Conservation (phyloP, 2,797 vertebrate genomes). For the Ambastaia sidthimunki region DNA sequence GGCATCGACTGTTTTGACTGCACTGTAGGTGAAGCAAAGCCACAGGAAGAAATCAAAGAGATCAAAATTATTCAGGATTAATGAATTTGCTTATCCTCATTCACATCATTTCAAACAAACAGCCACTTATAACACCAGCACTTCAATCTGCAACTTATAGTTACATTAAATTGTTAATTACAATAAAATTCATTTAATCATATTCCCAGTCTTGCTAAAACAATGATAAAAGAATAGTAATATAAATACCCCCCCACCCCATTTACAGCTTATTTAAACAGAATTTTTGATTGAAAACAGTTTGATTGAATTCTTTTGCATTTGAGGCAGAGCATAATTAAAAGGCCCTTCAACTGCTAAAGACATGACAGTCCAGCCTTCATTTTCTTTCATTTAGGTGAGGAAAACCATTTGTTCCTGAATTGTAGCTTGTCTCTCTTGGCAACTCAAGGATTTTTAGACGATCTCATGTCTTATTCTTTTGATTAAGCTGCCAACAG, state of each 20-base stretch:
- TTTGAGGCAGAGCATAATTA: conserved; percentile 31
- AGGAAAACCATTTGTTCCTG: conserved; percentile 23
- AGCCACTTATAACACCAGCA: conserved; percentile 18
- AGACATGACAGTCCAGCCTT: conserved; percentile 10
- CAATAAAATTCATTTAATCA: conserved; percentile 29
- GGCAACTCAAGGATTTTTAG: conserved; percentile 5
- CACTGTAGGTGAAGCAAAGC: conserved; percentile 12
- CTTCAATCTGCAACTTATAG: conserved; percentile 16
- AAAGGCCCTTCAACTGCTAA: conserved; percentile 2
- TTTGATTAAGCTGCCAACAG: conserved; percentile 20
- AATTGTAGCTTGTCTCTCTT: conserved; percentile 23
- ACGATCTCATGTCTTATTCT: conserved; percentile 20
- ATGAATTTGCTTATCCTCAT: conserved; percentile 41
- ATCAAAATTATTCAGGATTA: conserved; percentile 57
- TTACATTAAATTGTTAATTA: conserved; percentile 14
- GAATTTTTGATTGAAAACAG: conserved; percentile 27
- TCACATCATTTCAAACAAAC: conserved; percentile 51
- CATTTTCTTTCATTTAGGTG: conserved; percentile 4
- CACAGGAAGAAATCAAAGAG: conserved; percentile 38
- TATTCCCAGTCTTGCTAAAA: conserved; percentile 6
- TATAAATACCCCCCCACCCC: conserved; percentile 4
- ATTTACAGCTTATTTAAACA: not conserved
- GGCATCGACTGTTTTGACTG: not conserved
- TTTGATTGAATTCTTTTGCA: not conserved
- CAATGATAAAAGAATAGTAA: conserved; percentile 20